Conservation (phyloP, 2,113 vertebrate species). For the Melanostigma gelatinosum region DNA sequence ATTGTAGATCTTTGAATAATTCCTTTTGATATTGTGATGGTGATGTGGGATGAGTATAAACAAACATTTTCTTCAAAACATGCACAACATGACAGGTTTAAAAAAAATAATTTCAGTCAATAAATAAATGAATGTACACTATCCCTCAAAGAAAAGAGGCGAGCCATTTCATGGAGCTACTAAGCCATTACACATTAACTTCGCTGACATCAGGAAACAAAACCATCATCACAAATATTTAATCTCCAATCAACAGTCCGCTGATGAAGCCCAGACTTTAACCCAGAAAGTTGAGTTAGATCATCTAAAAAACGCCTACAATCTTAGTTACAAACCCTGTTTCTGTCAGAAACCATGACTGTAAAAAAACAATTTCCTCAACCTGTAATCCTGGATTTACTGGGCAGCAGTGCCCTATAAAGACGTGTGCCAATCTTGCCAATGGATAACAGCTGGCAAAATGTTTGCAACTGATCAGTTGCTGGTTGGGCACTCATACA, state of each 20-base stretch:
- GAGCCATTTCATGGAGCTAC: neutral
- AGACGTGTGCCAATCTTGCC: neutral
- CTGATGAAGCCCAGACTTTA: neutral
- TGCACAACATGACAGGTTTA: no score
- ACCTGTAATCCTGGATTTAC: conserved; percentile 16
- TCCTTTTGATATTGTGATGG: neutral
- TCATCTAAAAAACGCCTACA: neutral
- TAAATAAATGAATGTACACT: neutral
- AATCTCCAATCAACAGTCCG: neutral
- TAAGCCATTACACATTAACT: conserved; percentile 1
- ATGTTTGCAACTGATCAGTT: neutral
- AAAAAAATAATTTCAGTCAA: neutral
- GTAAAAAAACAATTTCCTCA: conserved; percentile 19
- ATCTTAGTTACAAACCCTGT: conserved; percentile 7
- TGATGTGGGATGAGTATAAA: neutral
- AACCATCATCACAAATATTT: conserved; percentile 22
- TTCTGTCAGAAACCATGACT: neutral
- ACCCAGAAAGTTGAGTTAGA: neutral
- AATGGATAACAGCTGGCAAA: neutral
- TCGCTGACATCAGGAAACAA: neutral
- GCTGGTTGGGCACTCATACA: neutral
- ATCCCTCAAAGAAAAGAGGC: neutral
- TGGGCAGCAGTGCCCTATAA: neutral
- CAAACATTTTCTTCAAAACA: neutral
- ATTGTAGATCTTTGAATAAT: neutral